Percentiles rank a stretch among this genome's conserved stretches.
Conservation (phyloP, 1,140 invertebrate genomes). For the Sipha flava region DNA sequence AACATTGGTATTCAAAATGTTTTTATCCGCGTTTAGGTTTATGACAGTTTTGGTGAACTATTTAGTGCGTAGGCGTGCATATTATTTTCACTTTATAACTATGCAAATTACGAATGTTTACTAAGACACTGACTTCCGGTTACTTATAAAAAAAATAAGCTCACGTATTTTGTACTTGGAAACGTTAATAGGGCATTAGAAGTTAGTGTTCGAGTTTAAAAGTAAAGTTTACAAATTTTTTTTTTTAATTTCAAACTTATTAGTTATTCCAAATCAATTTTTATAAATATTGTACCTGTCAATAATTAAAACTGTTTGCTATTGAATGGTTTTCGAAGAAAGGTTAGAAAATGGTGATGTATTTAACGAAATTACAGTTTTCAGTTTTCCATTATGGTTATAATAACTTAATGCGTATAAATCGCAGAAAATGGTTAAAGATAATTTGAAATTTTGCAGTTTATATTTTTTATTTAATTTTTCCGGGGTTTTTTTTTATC, state of each 20-base stretch:
- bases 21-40: neutral
- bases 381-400: no score
- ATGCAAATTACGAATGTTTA: neutral
- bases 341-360: no score
- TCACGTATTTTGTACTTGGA: neutral
- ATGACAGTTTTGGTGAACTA: neutral
- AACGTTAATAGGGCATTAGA: neutral
- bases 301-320: no score
- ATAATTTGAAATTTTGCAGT: no score
- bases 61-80: neutral
- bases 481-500: neutral
- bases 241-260: no score
- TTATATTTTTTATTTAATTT: no score
- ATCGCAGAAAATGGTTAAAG: no score
- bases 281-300: no score
- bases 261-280: no score
- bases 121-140: neutral
- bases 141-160: neutral
- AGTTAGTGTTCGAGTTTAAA: neutral
- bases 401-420: no score
- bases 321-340: no score
- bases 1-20: neutral
- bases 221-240: neutral
- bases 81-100: neutral
- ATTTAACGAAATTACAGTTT: no score